Conservation (phyloP, 2,797 vertebrate species). For the Karalla daura region DNA sequence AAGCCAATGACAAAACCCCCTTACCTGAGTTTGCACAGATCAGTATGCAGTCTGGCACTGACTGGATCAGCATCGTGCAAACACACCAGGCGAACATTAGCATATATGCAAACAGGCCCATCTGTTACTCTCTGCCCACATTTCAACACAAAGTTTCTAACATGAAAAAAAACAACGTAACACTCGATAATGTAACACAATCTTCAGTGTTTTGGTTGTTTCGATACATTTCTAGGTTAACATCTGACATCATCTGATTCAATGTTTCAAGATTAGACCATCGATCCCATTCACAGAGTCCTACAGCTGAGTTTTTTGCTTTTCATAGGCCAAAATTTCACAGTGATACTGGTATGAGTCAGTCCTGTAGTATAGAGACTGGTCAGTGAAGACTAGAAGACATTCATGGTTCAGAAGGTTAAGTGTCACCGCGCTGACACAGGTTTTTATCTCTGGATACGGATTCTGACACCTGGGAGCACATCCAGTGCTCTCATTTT, state of each 20-base stretch:
- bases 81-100: constrained; percentile 50
- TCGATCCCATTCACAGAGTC: no score
- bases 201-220: neutral
- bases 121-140: constrained; percentile 56
- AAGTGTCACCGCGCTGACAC: no score
- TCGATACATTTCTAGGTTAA: no score
- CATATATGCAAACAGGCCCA: constrained; percentile 70
- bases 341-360: neutral
- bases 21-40: constrained; percentile 33
- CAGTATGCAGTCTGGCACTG: constrained; percentile 29
- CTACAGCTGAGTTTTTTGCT: no score
- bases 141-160: constrained; percentile 23
- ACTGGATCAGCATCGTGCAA: constrained; percentile 32
- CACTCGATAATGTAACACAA: constrained; percentile 3
- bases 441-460: neutral
- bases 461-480: neutral
- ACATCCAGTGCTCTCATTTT: neutral
- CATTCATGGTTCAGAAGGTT: neutral
- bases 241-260: neutral
- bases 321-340: no score
- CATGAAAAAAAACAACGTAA: neutral
- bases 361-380: neutral
- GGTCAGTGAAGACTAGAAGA: neutral
- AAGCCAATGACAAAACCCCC: constrained; percentile 5
- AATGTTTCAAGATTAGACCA: neutral